A percentile compares a stretch with the other conserved stretches of the same genome.
These are phyloP conservation scores for Budorcas taxicolor DNA, from an alignment of 2,113 vertebrate genomes.

Conservation along the genomic window DNA sequence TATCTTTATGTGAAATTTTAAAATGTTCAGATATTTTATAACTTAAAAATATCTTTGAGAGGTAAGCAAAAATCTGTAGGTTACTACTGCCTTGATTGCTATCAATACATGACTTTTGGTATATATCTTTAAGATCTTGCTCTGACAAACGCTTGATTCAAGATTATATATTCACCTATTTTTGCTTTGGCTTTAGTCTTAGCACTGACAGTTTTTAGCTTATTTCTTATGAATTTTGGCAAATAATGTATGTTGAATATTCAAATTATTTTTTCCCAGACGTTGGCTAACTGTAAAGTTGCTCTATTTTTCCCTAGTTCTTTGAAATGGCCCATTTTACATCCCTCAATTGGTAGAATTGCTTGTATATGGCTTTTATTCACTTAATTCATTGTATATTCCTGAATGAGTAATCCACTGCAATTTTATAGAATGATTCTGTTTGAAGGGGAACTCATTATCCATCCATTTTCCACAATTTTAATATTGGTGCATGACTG, in stretches of 20 bases:
- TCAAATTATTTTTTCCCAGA: neutral
- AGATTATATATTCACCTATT: neutral
- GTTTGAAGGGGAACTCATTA: neutral
- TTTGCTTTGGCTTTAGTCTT: neutral
- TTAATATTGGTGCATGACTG: neutral
- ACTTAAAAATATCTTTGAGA: neutral
- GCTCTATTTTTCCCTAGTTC: neutral
- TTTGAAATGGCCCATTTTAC: neutral
- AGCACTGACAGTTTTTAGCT: neutral
- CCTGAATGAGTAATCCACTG: neutral
- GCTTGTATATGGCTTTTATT: neutral
- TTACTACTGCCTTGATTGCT: neutral
- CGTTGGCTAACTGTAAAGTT: neutral
- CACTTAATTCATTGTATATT: neutral
- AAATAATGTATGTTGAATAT: neutral
- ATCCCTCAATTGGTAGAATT: neutral
- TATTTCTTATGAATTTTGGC: neutral
- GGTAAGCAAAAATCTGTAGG: neutral
- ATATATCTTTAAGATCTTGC: neutral
- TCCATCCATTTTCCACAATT: neutral
- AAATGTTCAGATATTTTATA: neutral
- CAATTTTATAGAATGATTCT: neutral
- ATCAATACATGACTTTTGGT: neutral
- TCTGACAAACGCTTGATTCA: neutral
- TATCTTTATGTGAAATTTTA: neutral